phyloP scores from a whole-genome alignment of 2,113 vertebrate genomes.

The Leucopsar rothschildi region DNA sequence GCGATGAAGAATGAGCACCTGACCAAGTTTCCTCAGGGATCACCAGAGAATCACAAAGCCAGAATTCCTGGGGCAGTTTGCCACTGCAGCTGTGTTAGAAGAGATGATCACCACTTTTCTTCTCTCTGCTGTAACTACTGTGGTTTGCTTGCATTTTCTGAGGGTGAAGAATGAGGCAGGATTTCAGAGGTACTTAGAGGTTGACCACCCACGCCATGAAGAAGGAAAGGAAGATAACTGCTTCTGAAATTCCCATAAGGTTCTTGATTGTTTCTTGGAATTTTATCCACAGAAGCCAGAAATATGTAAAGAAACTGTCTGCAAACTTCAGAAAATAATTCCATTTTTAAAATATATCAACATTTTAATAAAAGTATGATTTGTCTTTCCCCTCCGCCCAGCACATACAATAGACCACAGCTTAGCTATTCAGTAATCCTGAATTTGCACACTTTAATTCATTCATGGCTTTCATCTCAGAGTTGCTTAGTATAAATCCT shows the following conservation, averaged over 20 bases:
- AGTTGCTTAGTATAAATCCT: background rate
- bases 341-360: background rate
- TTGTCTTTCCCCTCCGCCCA: rapidly evolving
- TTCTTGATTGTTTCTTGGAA: background rate
- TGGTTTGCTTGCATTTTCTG: background rate
- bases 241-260: background rate
- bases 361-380: background rate
- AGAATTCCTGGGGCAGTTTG: background rate
- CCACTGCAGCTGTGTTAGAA: background rate
- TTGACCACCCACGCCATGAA: background rate
- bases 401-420: background rate
- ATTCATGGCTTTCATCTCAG: background rate
- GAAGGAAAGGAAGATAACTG: background rate
- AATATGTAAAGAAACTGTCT: background rate
- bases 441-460: background rate
- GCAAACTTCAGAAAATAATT: background rate
- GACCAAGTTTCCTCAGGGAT: background rate
- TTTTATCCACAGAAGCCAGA: background rate
- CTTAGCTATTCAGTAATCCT: background rate
- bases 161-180: background rate
- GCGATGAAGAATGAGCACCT: background rate
- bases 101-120: background rate
- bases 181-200: background rate
- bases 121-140: background rate
- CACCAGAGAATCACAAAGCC: background rate